Evolutionary conservation across 2,113 vertebrate species (phyloP).

Genomic region (Chamaetylas fuelleborni): DNA sequence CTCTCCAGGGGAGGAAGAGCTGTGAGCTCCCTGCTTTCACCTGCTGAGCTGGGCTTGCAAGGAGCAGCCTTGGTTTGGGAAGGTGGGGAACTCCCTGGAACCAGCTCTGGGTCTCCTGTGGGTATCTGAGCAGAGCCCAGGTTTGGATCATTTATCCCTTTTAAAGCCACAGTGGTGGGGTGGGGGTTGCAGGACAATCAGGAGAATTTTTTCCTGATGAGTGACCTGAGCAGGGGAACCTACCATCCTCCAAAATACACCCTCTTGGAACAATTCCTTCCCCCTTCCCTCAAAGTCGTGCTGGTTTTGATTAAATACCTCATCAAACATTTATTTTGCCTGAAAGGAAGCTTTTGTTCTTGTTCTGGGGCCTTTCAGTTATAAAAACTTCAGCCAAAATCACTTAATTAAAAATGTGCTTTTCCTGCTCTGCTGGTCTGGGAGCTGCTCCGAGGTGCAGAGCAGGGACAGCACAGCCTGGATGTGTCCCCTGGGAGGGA

Average conservation of each 20-base stretch:
- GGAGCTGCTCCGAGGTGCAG: background rate
- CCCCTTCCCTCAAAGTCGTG: background rate
- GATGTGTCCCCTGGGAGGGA: background rate
- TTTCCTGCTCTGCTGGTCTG: background rate
- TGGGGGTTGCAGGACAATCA: fast-evolving
- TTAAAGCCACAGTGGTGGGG: background rate
- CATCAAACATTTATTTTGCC: background rate
- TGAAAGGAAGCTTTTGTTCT: constrained; percentile 53
- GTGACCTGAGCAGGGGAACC: background rate
- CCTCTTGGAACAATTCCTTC: background rate
- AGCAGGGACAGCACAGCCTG: background rate
- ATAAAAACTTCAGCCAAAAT: background rate
- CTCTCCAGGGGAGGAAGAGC: background rate
- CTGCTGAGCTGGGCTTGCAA: background rate
- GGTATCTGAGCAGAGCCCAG: background rate
- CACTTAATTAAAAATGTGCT: background rate
- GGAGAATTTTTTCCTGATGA: background rate
- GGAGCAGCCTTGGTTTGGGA: background rate
- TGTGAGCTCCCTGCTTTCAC: background rate
- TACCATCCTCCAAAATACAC: background rate
- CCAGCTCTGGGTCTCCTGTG: background rate
- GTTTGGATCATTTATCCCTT: background rate
- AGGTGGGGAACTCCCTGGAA: background rate
- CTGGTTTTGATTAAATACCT: constrained; percentile 41
- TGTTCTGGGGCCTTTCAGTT: background rate